These are phyloP conservation scores for Serilophus lunatus DNA, from an alignment of 2,113 vertebrate genomes.

Conservation along the genomic window DNA sequence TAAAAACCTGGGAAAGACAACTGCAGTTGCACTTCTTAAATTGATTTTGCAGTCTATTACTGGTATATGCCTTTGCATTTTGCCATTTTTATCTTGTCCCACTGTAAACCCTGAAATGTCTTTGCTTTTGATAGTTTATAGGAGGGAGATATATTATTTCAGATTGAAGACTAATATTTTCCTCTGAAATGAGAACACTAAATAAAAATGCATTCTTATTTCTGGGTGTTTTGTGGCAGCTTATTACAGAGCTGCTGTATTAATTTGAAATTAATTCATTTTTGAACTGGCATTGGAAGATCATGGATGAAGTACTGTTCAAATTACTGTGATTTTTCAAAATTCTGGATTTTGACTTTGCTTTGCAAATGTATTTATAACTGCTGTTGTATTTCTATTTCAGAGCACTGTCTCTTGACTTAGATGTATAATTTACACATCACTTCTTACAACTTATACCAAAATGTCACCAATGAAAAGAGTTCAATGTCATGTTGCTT, in stretches of 20 bases:
- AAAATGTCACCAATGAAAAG: not conserved
- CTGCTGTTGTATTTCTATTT: not conserved
- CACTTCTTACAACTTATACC: not conserved
- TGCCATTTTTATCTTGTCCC: constrained; percentile 46
- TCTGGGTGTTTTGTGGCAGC: not conserved
- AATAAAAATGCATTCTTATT: constrained; percentile 28
- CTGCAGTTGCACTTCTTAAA: constrained; percentile 73
- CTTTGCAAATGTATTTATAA: not conserved
- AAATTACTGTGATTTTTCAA: not conserved
- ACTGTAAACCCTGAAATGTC: constrained; percentile 7
- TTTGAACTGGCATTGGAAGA: constrained; percentile 34
- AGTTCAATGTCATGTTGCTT: not conserved
- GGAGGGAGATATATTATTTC: not conserved
- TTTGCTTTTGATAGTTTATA: constrained; percentile 18
- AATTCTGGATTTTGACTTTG: not conserved
- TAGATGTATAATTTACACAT: not conserved
- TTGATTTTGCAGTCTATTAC: constrained; percentile 72
- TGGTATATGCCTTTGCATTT: constrained; percentile 28
- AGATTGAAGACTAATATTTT: constrained; percentile 35
- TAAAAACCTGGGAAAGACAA: constrained; percentile 80
- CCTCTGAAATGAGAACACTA: constrained; percentile 9
- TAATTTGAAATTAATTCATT: constrained; percentile 29
- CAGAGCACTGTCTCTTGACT: not conserved
- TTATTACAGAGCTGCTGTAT: not conserved
- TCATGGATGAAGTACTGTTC: not conserved